phyloP scores from a whole-genome alignment of 2,113 vertebrate genomes.

The Cebidichthys violaceus region DNA sequence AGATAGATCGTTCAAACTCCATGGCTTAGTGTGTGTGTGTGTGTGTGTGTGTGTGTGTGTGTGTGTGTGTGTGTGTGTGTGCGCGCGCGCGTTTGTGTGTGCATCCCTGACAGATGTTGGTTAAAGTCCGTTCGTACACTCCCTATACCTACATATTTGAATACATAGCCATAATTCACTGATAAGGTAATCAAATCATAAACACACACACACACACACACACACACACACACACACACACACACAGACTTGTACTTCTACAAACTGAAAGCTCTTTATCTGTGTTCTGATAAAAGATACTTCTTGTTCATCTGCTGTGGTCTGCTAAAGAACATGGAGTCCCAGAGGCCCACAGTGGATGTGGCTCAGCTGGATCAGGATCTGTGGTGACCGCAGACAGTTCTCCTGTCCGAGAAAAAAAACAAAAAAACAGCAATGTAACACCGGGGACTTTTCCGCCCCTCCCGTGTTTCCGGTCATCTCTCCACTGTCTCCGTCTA shows the following conservation, averaged over 20 bases:
- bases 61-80: neutral
- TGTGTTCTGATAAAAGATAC: neutral
- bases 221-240: neutral
- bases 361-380: neutral
- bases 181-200: constrained; percentile 19
- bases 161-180: neutral
- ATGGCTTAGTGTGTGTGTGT: neutral
- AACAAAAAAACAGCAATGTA: neutral
- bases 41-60: neutral
- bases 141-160: constrained; percentile 1
- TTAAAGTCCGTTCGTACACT: constrained; percentile 3
- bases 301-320: no score
- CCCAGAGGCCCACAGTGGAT: neutral
- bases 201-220: neutral
- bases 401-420: neutral
- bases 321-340: neutral
- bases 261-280: neutral
- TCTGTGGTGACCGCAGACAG: neutral
- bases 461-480: neutral
- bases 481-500: neutral
- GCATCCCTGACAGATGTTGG: neutral
- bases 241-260: neutral
- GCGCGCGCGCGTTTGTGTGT: neutral
- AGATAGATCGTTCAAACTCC: neutral
- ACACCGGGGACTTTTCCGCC: neutral